Evolutionary conservation across 2,113 vertebrate species (phyloP).

Genomic region (Platanista minor): DNA sequence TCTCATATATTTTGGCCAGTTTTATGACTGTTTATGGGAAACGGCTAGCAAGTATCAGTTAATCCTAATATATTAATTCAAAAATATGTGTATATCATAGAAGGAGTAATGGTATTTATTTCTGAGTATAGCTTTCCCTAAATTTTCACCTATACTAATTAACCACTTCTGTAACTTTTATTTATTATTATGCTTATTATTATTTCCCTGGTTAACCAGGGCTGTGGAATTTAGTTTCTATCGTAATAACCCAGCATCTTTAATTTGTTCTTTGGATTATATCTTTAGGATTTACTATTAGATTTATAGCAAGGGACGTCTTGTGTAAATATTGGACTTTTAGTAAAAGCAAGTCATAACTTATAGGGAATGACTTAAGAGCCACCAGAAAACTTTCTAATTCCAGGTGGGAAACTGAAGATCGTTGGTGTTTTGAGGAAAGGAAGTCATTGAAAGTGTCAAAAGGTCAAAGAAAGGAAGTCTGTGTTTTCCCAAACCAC

Average conservation of each 20-base stretch:
- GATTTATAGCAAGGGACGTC: background rate
- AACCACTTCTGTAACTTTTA: background rate
- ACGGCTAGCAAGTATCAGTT: background rate
- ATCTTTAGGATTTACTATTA: background rate
- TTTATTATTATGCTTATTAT: background rate
- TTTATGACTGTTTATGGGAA: background rate
- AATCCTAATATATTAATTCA: background rate
- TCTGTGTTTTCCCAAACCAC: background rate
- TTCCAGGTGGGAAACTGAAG: background rate
- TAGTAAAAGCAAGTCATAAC: background rate
- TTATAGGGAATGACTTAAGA: background rate
- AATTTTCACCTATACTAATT: background rate
- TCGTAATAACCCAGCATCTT: background rate
- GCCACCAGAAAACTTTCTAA: background rate
- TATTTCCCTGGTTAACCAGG: background rate
- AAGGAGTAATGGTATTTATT: background rate
- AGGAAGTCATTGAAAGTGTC: background rate
- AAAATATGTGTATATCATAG: background rate
- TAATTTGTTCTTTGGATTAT: constrained; percentile 11
- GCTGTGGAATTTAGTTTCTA: background rate
- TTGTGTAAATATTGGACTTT: background rate
- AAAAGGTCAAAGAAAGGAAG: background rate
- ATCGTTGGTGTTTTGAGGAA: background rate
- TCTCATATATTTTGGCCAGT: background rate
- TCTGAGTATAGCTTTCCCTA: background rate